Conservation (phyloP, 1,140 invertebrate genomes). For the Venustaconcha ellipsiformis region DNA sequence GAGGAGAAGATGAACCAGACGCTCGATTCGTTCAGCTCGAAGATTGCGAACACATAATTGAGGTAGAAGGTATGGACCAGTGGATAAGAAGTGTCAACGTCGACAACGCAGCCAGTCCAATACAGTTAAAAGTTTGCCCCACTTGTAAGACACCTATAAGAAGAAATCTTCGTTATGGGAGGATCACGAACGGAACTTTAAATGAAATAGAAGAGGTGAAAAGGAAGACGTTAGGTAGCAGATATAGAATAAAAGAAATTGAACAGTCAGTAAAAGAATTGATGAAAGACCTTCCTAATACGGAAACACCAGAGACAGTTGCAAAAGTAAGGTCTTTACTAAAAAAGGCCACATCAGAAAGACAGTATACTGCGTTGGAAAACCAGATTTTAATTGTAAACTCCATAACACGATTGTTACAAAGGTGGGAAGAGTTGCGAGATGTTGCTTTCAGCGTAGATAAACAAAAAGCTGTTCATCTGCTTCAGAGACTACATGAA, state of each 20-base stretch:
- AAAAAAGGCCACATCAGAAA: conserved; percentile 13
- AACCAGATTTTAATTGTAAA: conserved; percentile 17
- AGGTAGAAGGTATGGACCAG: conserved; percentile 43
- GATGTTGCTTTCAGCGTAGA: conserved; percentile 10
- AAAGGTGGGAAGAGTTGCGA: conserved; percentile 5
- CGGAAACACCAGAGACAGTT: neutral
- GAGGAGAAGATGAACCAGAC: conserved; percentile 63
- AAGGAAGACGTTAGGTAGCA: conserved; percentile 48
- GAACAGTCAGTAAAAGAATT: conserved; percentile 10
- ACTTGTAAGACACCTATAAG: conserved; percentile 76
- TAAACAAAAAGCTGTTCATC: conserved; percentile 1
- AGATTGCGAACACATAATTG: conserved; percentile 51
- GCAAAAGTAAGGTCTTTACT: neutral
- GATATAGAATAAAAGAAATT: neutral
- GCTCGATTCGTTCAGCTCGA: conserved; percentile 50
- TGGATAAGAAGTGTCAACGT: conserved; percentile 70
- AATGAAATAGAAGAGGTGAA: conserved; percentile 75
- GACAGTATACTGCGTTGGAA: conserved; percentile 6
- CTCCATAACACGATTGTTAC: neutral
- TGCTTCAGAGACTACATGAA: conserved; percentile 4
- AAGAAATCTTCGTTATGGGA: conserved; percentile 74
- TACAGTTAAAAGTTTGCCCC: conserved; percentile 75
- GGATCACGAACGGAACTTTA: conserved; percentile 72
- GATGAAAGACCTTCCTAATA: neutral
- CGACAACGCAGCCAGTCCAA: conserved; percentile 46